Evolutionary conservation across 2,888 invertebrate species (phyloP), one percentile per base, ranked within the genome.

Genomic region (Incurvaria masculella): DNA sequence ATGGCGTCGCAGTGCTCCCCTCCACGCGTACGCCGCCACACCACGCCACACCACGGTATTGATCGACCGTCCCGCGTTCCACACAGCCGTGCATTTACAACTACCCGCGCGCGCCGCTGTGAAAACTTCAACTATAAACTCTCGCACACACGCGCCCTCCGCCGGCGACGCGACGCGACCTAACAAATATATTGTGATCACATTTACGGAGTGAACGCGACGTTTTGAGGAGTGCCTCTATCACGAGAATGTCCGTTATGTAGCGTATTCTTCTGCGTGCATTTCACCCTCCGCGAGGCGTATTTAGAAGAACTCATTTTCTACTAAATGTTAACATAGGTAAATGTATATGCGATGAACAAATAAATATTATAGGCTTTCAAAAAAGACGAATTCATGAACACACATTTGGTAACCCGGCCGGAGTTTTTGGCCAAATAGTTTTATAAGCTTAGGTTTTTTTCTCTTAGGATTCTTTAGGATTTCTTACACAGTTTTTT

Each of bases 81-180:
- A 20, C 42, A 21, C 42, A 21, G 21, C 26, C 27, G 27, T 42
- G 47, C 42, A 47, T 47, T 23, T 47, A 47, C 47, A 47, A 47
- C 44, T 26, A 26, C 47, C 27, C 47, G 21, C 41, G 19, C 47
- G 16, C n/a, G n/a, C 17, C 42, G 20, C 42, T 20, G 21, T 21
- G 42, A 20, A 42, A 21, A 42, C 42, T 41, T 41, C 41, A 21
- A 21, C 20, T 42, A 21, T 42, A 21, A 42, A 16, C 10, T 42
- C 14, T 8, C 33, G 14, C 21, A 42, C 21, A 21, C 20, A 41
- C 42, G 21, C 10, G 21, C 5, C 8, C 10, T 21, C 21, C 21
- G 4, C 20, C 42, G 21, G 14, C 42, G 19, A 23, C 33, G 11
- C n/a, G n/a, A n/a, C n/a, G 14, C 33, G 11, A 33, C 11, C 33